Conservation (phyloP, 2,797 vertebrate genomes). For the Coccyzus lansbergi region DNA sequence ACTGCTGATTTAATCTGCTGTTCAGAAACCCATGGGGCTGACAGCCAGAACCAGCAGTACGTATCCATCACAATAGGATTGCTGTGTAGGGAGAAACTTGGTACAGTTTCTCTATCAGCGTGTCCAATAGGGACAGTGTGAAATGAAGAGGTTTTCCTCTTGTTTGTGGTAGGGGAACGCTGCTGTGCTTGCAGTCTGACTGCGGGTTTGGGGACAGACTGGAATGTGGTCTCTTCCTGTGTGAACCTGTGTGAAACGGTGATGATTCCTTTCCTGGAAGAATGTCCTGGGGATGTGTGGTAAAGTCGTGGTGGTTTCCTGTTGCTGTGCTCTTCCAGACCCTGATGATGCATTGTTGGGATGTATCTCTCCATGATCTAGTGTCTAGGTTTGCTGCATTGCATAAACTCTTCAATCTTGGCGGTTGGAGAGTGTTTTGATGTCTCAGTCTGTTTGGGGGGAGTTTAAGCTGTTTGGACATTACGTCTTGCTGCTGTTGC, state of each 20-base stretch:
- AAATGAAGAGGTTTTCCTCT: neutral
- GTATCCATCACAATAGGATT: neutral
- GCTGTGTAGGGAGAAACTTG: neutral
- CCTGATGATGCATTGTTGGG: neutral
- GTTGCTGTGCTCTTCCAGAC: neutral
- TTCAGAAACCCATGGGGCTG: neutral
- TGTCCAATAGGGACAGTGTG: fast-evolving
- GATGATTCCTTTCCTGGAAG: neutral
- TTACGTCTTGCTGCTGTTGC: neutral
- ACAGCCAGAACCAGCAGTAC: neutral
- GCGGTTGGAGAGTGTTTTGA: neutral
- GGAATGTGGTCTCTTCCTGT: neutral
- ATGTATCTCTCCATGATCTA: neutral
- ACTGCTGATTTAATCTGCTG: neutral
- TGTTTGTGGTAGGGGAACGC: neutral
- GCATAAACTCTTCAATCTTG: neutral
- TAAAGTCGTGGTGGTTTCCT: neutral
- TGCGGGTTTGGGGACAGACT: neutral
- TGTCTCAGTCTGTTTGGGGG: neutral
- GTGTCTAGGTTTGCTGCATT: neutral
- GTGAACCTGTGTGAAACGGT: neutral
- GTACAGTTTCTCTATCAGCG: neutral
- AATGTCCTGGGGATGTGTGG: fast-evolving
- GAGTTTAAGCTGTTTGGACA: neutral
- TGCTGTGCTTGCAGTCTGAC: neutral